These are phyloP conservation scores for Eupithecia pulchellata DNA, from an alignment of 2,888 invertebrate genomes.

Conservation along the genomic window DNA sequence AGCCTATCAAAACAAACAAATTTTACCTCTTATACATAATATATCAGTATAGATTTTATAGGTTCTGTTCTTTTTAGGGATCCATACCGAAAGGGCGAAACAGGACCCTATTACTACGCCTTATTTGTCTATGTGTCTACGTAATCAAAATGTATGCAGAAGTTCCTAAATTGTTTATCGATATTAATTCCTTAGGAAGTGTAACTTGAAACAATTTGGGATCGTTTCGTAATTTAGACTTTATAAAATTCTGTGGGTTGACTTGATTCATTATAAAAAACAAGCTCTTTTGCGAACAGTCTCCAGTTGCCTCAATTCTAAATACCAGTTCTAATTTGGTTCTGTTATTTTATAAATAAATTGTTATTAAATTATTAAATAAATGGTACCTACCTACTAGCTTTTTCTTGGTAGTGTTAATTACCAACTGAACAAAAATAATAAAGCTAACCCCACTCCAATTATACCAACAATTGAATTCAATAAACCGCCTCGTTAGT, in stretches of 20 bases:
- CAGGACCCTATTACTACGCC: too few species aligned
- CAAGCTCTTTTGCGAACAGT: too few species aligned
- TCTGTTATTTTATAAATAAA: too few species aligned
- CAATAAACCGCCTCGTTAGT: background rate
- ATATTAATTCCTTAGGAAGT: background rate
- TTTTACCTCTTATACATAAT: too few species aligned
- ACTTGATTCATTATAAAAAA: background rate
- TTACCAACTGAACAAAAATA: background rate
- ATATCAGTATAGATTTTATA: too few species aligned
- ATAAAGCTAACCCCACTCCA: background rate
- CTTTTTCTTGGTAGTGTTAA: background rate
- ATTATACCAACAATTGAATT: conserved; percentile 3
- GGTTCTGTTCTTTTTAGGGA: background rate
- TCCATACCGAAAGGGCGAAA: too few species aligned
- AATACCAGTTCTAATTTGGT: too few species aligned
- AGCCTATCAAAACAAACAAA: too few species aligned
- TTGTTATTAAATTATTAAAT: too few species aligned
- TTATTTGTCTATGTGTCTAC: background rate
- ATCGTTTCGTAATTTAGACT: background rate
- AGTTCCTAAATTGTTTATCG: background rate
- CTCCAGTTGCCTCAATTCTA: too few species aligned
- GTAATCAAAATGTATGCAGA: background rate
- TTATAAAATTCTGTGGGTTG: background rate
- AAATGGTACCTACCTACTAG: too few species aligned
- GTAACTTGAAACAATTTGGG: too few species aligned